Conservation (phyloP, 2,888 invertebrate species). For the Copidosoma aretas region DNA sequence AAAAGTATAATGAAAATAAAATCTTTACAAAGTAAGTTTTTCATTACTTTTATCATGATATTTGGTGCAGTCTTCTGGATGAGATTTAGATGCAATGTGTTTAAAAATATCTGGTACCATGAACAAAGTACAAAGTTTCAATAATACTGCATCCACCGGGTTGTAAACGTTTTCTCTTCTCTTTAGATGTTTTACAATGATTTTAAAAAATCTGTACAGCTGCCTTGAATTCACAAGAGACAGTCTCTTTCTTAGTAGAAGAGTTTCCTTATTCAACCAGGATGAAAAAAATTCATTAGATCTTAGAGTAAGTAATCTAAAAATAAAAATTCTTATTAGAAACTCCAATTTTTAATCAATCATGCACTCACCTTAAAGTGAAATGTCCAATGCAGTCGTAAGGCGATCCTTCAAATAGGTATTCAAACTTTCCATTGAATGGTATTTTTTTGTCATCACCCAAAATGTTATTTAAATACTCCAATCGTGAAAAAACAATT, state of each 20-base stretch:
- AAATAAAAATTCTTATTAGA: conserved; percentile 28
- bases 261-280: conserved; percentile 53
- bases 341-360: conserved; percentile 6
- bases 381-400: conserved; percentile 70
- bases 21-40: conserved; percentile 18
- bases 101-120: conserved; percentile 46
- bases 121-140: conserved; percentile 46
- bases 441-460: conserved; percentile 53
- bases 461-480: conserved; percentile 62
- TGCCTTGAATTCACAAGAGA: conserved; percentile 48
- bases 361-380: conserved; percentile 61
- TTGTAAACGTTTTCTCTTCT: conserved; percentile 37
- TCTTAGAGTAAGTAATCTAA: conserved; percentile 54
- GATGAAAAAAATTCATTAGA: conserved; percentile 50
- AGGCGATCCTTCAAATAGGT: conserved; percentile 67
- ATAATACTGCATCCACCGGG: conserved; percentile 45
- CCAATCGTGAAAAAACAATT: conserved; percentile 65
- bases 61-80: conserved; percentile 45
- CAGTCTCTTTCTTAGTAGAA: conserved; percentile 53
- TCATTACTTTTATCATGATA: conserved; percentile 49
- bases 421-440: conserved; percentile 65
- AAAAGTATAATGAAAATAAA: conserved; percentile 42
- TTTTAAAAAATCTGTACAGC: conserved; percentile 53
- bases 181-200: conserved; percentile 46
- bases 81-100: conserved; percentile 49